Percentiles rank a stretch among this genome's conserved stretches.
These are phyloP conservation scores for Anarsia innoxiella DNA, from an alignment of 2,888 invertebrate genomes.

Conservation along the genomic window DNA sequence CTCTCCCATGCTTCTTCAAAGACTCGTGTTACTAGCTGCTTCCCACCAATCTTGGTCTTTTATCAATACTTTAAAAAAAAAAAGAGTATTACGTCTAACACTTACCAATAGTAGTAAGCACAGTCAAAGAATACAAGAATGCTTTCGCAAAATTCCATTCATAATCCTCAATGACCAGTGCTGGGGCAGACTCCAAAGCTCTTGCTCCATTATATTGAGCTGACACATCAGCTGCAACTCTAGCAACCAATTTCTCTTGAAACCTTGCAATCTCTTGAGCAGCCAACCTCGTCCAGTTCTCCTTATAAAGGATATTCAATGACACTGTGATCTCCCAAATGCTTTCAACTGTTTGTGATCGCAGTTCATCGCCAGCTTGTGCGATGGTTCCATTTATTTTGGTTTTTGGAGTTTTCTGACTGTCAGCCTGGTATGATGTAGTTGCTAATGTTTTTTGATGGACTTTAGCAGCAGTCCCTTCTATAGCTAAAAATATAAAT, in stretches of 20 bases:
- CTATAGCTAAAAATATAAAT: conserved; percentile 89
- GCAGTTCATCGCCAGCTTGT: conserved; percentile 59
- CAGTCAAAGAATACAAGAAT: conserved; percentile 94
- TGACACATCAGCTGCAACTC: conserved; percentile 84
- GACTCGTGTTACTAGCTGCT: no score
- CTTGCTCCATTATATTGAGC: conserved; percentile 67
- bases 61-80: no score
- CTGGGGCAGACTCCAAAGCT: conserved; percentile 61
- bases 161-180: conserved; percentile 72
- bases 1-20: no score
- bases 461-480: conserved; percentile 77
- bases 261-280: conserved; percentile 81
- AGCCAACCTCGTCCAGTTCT: conserved; percentile 91
- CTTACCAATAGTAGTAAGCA: conserved; percentile 92
- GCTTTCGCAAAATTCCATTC: conserved; percentile 94
- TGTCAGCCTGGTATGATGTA: conserved; percentile 62
- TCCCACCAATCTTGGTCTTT: no score
- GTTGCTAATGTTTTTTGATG: conserved; percentile 69
- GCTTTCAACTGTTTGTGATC: conserved; percentile 84
- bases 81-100: no score
- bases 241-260: conserved; percentile 86
- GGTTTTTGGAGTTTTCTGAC: conserved; percentile 44
- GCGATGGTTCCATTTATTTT: conserved; percentile 56
- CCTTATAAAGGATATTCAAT: conserved; percentile 89
- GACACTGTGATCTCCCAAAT: conserved; percentile 94